Evolutionary conservation across 2,113 vertebrate genomes (phyloP), one percentile per base, ranked within the genome.

Genomic region (Cygnus atratus): DNA sequence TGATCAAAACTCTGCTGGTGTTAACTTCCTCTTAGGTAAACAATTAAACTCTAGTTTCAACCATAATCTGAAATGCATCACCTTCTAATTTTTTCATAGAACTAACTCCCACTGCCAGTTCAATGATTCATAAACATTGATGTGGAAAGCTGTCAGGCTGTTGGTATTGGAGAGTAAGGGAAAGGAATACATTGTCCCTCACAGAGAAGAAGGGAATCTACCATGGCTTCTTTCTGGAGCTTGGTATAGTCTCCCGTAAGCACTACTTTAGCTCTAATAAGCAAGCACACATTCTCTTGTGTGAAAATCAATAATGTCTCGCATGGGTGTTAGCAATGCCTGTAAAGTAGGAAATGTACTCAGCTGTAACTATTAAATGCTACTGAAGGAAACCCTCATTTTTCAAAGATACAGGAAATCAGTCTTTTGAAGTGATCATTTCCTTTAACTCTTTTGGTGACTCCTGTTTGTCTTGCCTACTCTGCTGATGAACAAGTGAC

Each of bases 291-390:
- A 24, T 85, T 95, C 55, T 90, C 73, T 88, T 61, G 25, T 72
- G 46, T 93, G 78, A 90, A 95, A 96, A 92, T 96, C 91, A 86
- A 37, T 91, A 88, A 67, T 52, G 43, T 54, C 46, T 87, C 92
- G 84, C 86, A 86, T 15, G 52, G 57, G 25, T 89, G 67, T 82
- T 91, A 76, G 65, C 73, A 85, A 43, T 79, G 80, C 66, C 70
- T 91, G n/a, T 59, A 85, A 88, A 94, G 39, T 29, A 84, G 72
- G 58, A 90, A 89, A 73, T 44, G 48, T 73, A 76, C 80, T 93
- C 57, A 80, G 55, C 63, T 83, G 10, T 46, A 80, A 70, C 59
- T 93, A 68, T 74, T 74, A 87, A 81, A 82, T 31, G 58, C 35
- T 88, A n/a, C 82, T 59, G 76, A 77, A 96, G 88, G 84, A 94